Evolutionary conservation across 2,113 vertebrate species (phyloP), one percentile per base, ranked within the genome.

Genomic region (Astur gentilis): DNA sequence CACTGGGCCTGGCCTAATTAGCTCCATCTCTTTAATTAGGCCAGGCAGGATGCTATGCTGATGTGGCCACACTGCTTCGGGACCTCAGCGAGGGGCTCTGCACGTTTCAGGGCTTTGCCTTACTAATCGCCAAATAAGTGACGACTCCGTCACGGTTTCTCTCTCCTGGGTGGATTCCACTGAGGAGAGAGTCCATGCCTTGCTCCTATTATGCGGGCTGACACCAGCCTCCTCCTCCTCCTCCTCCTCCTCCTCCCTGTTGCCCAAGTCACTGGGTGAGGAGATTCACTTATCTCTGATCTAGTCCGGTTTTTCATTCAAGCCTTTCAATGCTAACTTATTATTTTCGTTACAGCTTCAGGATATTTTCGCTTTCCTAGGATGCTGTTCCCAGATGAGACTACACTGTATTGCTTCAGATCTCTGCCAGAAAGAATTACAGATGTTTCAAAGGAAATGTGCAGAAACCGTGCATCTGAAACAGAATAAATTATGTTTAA

Each of bases 401-500:
- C 42, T 81, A 22, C 26, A 20, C 50, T 77, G 27, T 76, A 75
- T 78, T 91, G 60, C 45, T 38, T 95, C 3, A 0, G 81, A 90
- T 55, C 49, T 70, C 82, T 71, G 75, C 90, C 96, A 96, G 77
- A 76, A 84, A 87, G 65, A 52, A 78, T 77, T 96, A 93, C 67
- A 88, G 91, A 93, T 3, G 64, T 96, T 94, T 90, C 87, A 93
- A 93, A 93, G 91, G 76, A 94, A 95, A 80, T 50, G 42, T 83
- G 66, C 71, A 90, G 81, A 91, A 95, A 97, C 54, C 55, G 87
- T 66, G 78, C 0, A 1, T 71, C 67, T 91, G 87, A 96, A 96
- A 90, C 70, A 90, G 94, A 95, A 96, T 93, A 88, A 97, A 93
- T 96, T 95, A 83, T 34, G 29, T 67, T 91, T 86, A 86, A 86